Conservation (phyloP, 2,888 invertebrate species). For the Euproctis similis region DNA sequence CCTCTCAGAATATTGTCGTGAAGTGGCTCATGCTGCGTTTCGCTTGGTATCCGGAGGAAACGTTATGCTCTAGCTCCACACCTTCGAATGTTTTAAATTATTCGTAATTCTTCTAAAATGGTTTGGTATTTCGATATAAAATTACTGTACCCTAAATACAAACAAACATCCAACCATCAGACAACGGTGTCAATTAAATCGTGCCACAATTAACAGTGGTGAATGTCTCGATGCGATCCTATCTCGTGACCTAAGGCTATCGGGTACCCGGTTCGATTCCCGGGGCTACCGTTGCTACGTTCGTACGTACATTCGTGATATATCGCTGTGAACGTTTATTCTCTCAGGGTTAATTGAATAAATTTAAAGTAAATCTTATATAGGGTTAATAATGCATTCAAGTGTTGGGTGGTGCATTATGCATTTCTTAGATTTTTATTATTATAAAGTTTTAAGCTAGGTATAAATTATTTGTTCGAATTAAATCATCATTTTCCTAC, state of each 20-base stretch:
- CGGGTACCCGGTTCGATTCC: conserved; percentile 54
- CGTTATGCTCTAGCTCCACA: too few relatives aligned
- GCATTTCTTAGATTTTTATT: too few relatives aligned
- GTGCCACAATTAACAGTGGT: conserved; percentile 55
- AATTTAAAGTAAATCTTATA: conserved; percentile 22
- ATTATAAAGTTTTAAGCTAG: too few relatives aligned
- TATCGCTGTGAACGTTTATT: conserved; percentile 50
- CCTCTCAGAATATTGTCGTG: too few relatives aligned
- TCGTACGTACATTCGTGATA: conserved; percentile 55
- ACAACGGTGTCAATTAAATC: conserved; percentile 56
- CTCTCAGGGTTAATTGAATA: conserved; percentile 55
- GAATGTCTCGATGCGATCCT: conserved; percentile 56
- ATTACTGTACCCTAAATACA: background rate
- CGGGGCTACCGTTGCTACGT: conserved; percentile 38
- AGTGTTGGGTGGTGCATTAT: conserved; percentile 19
- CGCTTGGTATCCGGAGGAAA: too few relatives aligned
- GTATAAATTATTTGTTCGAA: too few relatives aligned
- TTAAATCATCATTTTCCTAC: too few relatives aligned
- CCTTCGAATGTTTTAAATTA: too few relatives aligned
- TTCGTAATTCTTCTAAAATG: too few relatives aligned
- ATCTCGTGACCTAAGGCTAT: conserved; percentile 67
- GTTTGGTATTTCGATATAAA: too few relatives aligned
- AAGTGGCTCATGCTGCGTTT: too few relatives aligned
- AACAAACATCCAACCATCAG: conserved; percentile 16
- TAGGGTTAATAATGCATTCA: conserved; percentile 19